Base-by-base conservation (phyloP, 2,797 vertebrate species). In the Limosa lapponica region DNA sequence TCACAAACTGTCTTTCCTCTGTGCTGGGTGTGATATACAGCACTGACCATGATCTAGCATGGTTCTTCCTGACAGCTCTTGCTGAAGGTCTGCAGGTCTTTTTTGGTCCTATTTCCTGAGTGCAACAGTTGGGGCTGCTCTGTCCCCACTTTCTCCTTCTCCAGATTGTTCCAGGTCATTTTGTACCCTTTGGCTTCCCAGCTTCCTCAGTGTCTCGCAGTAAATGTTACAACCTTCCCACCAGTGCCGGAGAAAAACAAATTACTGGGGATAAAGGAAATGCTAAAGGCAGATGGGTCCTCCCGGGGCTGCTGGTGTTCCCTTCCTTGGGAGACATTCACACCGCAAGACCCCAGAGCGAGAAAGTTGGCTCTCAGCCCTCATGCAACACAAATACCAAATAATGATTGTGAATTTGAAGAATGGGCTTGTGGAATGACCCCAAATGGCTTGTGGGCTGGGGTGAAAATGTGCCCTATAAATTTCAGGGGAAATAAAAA, bases 311-410 rank as follows among this genome's bases (percentile, higher is more conserved):
- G 2, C 23, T 65, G 61, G 7, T 30, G 49, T 16, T 88, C 72
- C 57, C 13, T 46, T 65, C 36, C 61, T 8, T 49, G 46, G 61
- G 75, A 74, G 32, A 19, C 0, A 0, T 49, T 81, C 61, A 72
- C 85, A 57, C 67, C 15, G 0, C 5, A 2, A 82, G 44, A 32
- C 44, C 51, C 24, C 0, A 0, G 32, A 72, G 75, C 0, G 1
- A 64, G 66, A n/a, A 65, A 16, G 34, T 9, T 43, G 51, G 20
- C 32, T 62, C 17, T 66, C 13, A 15, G 32, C 18, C 55, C 55
- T 91, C 14, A 2, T 16, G 39, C n/a, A 73, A 74, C 85, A 51
- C 46, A 89, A 91, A 86, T 16, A 44, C 51, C 72, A 78, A 83
- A 64, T 78, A 78, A 25, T 4, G 54, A 41, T 22, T 3, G 0